These are phyloP conservation scores for Mimas tiliae DNA, from an alignment of 2,888 invertebrate species.

Conservation along the genomic window DNA sequence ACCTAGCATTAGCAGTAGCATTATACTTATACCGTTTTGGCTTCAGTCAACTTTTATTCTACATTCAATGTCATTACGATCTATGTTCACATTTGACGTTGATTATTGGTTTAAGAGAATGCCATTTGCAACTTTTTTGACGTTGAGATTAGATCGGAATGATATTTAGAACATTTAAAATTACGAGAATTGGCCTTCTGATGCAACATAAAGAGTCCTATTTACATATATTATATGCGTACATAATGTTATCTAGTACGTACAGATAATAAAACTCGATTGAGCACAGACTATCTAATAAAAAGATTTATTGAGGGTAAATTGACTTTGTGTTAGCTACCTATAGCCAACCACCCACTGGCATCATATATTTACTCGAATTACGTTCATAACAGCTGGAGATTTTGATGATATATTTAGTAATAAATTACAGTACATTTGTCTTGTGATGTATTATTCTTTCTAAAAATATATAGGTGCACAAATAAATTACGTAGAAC, in stretches of 20 bases:
- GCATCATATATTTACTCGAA: slow-evolving; percentile 4
- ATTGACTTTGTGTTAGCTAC: slow-evolving; percentile 37
- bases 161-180: too few relatives aligned
- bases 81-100: too few relatives aligned
- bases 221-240: neutral
- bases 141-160: too few relatives aligned
- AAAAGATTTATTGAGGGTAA: slow-evolving; percentile 40
- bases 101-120: too few relatives aligned
- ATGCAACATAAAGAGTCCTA: neutral
- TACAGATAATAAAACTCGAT: neutral
- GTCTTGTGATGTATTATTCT: neutral
- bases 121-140: too few relatives aligned
- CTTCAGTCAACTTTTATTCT: too few relatives aligned
- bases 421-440: neutral
- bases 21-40: too few relatives aligned
- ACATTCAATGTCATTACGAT: too few relatives aligned
- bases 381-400: neutral
- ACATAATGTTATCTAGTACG: neutral
- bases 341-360: slow-evolving; percentile 31
- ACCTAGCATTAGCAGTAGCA: too few relatives aligned
- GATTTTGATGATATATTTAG: neutral
- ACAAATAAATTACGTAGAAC: neutral
- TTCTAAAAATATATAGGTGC: neutral
- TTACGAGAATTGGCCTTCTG: too few relatives aligned
- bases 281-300: slow-evolving; percentile 9